Base-by-base conservation (phyloP, 2,113 vertebrate species). In the Eurypyga helias region DNA sequence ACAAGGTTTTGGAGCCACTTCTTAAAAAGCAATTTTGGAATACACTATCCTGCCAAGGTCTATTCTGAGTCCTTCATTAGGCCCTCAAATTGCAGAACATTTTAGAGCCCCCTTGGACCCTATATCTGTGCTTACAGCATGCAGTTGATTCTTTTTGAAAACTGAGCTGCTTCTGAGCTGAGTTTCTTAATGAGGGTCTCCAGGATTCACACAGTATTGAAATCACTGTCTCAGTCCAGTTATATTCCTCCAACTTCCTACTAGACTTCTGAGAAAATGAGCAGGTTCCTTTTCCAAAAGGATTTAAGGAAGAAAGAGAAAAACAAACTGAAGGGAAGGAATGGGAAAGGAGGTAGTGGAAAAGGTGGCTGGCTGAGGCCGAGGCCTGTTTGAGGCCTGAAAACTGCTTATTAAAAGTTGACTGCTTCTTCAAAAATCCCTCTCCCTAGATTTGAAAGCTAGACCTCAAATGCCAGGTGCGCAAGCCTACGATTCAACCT, bases 91-190 rank as follows among this genome's bases (percentile, higher is more conserved):
- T 95, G 77, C 77, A 87, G 52, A 90, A 78, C 17, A 52, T 81
- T 95, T 94, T 93, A 93, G 61, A 93, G 82, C 38, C 41, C 82
- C 81, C 41, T 90, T 90, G 93, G 86, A 90, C 28, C 51, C 49
- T 61, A 7, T 93, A 67, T 77, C 64, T 75, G 33, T 90, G 54
- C 49, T 73, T 89, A 19, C 3, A 87, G 62, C 46, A 64, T 89
- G 92, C 38, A 60, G 17, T 17, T 94, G 90, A 80, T 90, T 82
- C 77, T 67, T 33, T 96, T 73, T 89, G 90, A 86, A 94, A 97
- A 54, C 51, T 87, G 83, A 89, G 69, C 77, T 92, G 41, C 54
- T 92, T 92, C 70, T 85, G 43, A 71, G 69, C 73, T 55, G 90
- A 70, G 46, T 60, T 90, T 64, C 77, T 75, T 93, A 89, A 87